Evolutionary conservation across 2,888 invertebrate genomes (phyloP).

Genomic region (Netelia inedita): DNA sequence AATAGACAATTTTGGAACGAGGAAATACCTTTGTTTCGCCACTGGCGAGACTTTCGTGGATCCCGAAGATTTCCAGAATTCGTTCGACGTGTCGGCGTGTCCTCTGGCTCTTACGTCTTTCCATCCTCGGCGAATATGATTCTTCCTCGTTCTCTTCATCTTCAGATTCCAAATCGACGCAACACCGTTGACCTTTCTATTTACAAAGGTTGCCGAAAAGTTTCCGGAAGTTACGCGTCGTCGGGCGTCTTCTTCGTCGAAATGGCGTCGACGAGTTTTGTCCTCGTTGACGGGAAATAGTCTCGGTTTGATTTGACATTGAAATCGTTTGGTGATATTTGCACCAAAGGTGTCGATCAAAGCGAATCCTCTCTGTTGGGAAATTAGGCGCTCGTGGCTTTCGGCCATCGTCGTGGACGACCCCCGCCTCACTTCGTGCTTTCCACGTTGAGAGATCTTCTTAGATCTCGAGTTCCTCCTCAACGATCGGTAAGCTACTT

Average conservation of each 20-base stretch:
- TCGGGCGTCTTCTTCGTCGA: background rate
- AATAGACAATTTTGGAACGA: background rate
- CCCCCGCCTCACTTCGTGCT: conserved; percentile 26
- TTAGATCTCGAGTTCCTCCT: conserved; percentile 87
- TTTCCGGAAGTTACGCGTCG: background rate
- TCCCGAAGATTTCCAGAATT: background rate
- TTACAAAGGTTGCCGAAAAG: background rate
- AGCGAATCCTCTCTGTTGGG: conserved; percentile 10
- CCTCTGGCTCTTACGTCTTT: background rate
- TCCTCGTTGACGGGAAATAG: background rate
- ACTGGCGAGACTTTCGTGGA: background rate
- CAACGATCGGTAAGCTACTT: conserved; percentile 87
- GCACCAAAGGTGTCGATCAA: conserved; percentile 1
- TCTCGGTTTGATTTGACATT: conserved; percentile 1
- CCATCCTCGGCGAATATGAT: background rate
- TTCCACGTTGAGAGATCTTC: conserved; percentile 49
- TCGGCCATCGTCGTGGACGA: conserved; percentile 68
- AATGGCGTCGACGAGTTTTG: background rate
- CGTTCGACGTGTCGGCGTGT: background rate
- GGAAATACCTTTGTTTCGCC: background rate
- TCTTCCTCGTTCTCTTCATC: background rate
- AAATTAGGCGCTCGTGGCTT: conserved; percentile 66
- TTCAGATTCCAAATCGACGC: background rate
- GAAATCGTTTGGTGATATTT: conserved; percentile 7
- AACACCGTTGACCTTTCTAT: background rate